Conservation (phyloP, 2,797 vertebrate species). For the Thunnus albacares region DNA sequence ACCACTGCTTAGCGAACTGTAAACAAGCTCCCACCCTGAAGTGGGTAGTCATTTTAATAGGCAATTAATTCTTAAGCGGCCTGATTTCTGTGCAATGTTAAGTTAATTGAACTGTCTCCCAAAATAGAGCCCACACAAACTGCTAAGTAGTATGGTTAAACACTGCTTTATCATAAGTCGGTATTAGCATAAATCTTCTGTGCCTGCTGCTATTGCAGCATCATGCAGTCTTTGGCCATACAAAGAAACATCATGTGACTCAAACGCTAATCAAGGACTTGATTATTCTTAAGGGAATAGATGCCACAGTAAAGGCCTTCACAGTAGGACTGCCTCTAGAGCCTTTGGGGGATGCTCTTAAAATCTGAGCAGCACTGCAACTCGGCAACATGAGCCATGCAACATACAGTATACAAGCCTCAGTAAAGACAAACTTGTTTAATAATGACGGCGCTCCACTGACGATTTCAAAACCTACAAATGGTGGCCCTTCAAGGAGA, state of each 20-base stretch:
- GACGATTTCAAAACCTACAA: slow-evolving; percentile 78
- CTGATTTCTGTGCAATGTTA: slow-evolving; percentile 74
- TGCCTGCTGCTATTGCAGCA: slow-evolving; percentile 51
- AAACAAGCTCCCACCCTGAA: slow-evolving; percentile 78
- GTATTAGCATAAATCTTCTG: slow-evolving; percentile 64
- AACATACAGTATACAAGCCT: slow-evolving; percentile 32
- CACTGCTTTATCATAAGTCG: slow-evolving; percentile 58
- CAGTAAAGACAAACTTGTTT: slow-evolving; percentile 64
- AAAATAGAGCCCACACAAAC: slow-evolving; percentile 74
- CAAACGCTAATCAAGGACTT: slow-evolving; percentile 52
- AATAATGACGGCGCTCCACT: slow-evolving; percentile 62
- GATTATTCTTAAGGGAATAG: slow-evolving; percentile 53
- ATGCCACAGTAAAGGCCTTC: slow-evolving; percentile 52
- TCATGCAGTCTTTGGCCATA: slow-evolving; percentile 48
- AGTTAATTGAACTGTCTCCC: slow-evolving; percentile 78
- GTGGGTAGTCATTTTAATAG: slow-evolving; percentile 78
- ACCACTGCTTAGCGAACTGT: slow-evolving; percentile 70
- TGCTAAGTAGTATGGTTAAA: slow-evolving; percentile 65
- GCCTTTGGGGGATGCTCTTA: slow-evolving; percentile 3
- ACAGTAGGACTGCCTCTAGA: slow-evolving; percentile 38
- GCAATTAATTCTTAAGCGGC: slow-evolving; percentile 82
- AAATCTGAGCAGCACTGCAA: slow-evolving; percentile 32
- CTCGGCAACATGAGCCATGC: slow-evolving; percentile 40
- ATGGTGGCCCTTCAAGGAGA: slow-evolving; percentile 79
- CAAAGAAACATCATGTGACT: slow-evolving; percentile 51